Evolutionary conservation across 2,888 invertebrate species (phyloP).

Genomic region (Cosmia trapezina): DNA sequence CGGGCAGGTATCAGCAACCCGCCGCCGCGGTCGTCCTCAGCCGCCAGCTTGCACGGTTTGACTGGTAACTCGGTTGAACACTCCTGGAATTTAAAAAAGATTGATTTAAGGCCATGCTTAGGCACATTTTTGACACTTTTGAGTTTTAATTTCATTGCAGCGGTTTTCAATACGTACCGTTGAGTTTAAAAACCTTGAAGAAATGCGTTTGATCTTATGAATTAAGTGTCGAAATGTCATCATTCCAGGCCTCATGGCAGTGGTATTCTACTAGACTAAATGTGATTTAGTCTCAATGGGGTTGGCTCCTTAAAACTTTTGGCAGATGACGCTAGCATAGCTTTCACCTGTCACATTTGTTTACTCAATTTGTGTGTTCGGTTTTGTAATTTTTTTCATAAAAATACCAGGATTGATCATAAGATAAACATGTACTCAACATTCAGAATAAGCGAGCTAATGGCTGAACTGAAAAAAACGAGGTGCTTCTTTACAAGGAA

Average conservation of each 20-base stretch:
- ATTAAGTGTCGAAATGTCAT: not conserved
- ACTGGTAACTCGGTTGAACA: constrained; percentile 39
- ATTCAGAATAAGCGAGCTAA: too few species aligned
- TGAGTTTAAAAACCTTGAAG: not conserved
- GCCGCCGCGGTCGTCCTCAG: constrained; percentile 58
- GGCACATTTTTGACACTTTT: not conserved
- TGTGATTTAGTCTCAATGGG: not conserved
- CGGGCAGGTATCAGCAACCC: constrained; percentile 69
- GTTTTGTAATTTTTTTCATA: too few species aligned
- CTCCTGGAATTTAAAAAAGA: constrained; percentile 63
- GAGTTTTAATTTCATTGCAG: not conserved
- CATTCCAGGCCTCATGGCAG: not conserved
- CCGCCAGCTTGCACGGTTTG: constrained; percentile 76
- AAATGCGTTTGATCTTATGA: constrained; percentile 11
- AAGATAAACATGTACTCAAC: too few species aligned
- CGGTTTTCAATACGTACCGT: constrained; percentile 22
- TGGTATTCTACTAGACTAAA: not conserved
- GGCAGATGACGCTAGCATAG: too few species aligned
- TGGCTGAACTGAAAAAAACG: too few species aligned
- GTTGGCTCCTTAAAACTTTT: too few species aligned
- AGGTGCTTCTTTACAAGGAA: too few species aligned
- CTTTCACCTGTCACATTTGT: too few species aligned
- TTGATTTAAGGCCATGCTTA: not conserved
- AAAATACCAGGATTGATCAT: too few species aligned
- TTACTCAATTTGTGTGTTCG: too few species aligned